Evolutionary conservation across 2,888 invertebrate genomes (phyloP).

Genomic region (Imbricaverruca yamaguchii): DNA sequence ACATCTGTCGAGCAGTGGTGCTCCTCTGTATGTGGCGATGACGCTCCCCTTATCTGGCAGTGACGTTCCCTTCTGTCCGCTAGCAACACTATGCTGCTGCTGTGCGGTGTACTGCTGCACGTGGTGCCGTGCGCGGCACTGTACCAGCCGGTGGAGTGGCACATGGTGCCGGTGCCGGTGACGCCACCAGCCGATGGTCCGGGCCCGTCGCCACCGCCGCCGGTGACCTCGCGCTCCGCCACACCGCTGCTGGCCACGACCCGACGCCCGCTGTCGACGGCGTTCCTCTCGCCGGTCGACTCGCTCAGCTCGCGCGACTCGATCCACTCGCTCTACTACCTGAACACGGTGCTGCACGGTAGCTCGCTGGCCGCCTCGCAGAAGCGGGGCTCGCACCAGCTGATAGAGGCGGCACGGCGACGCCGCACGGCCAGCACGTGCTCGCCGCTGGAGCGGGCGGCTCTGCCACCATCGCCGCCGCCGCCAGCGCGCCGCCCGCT

Average conservation of each 20-base stretch:
- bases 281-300: background rate
- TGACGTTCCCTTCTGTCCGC: background rate
- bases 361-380: conserved; percentile 65
- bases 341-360: conserved; percentile 77
- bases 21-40: no score
- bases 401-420: background rate
- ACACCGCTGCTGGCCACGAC: background rate
- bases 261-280: background rate
- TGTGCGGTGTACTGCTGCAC: conserved; percentile 59
- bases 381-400: conserved; percentile 47
- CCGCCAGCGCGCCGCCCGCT: background rate
- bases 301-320: conserved; percentile 61
- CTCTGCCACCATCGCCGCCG: background rate
- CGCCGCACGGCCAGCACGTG: background rate
- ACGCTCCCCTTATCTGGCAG: no score
- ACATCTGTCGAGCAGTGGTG: no score
- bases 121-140: conserved; percentile 59
- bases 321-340: conserved; percentile 72
- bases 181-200: background rate
- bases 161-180: conserved; percentile 46
- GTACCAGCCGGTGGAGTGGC: conserved; percentile 68
- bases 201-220: background rate
- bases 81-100: conserved; percentile 55
- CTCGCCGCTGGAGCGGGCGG: background rate
- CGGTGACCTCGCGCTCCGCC: background rate